phyloP scores from a whole-genome alignment of 1,140 invertebrate species.

The Nebria ingens region DNA sequence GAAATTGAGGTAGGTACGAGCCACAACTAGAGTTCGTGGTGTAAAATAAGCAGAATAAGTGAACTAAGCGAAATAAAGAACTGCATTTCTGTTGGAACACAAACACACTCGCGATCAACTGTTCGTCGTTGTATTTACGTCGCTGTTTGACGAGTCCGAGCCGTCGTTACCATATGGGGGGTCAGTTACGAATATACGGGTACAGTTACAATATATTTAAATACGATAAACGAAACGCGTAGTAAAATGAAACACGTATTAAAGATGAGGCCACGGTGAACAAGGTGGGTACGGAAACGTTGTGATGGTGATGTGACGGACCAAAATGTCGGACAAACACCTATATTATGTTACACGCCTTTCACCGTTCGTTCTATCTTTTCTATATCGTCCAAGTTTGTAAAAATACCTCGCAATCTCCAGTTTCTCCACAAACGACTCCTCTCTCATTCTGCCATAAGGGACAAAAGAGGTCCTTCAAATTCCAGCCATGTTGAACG shows the following conservation, averaged over 20 bases:
- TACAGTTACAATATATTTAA: too few species aligned
- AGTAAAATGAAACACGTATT: slow-evolving; percentile 10
- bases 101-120: not conserved
- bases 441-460: slow-evolving; percentile 32
- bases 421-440: slow-evolving; percentile 23
- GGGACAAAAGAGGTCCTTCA: slow-evolving; percentile 29
- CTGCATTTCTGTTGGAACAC: not conserved
- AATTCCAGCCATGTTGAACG: slow-evolving; percentile 32
- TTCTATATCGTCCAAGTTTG: not conserved
- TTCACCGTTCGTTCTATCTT: not conserved
- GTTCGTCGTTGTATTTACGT: slow-evolving; percentile 10
- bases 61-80: slow-evolving; percentile 4
- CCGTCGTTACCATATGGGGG: not conserved
- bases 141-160: not conserved
- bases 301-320: slow-evolving; percentile 11
- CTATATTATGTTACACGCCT: slow-evolving; percentile 7
- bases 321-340: slow-evolving; percentile 13
- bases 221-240: slow-evolving; percentile 13
- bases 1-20: too few species aligned
- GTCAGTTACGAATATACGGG: not conserved
- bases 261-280: slow-evolving; percentile 17
- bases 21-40: too few species aligned
- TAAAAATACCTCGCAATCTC: slow-evolving; percentile 26
- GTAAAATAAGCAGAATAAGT: not conserved
- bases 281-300: slow-evolving; percentile 13